Evolutionary conservation across 2,113 vertebrate genomes (phyloP).

Genomic region (Rhynchopsitta pachyrhyncha): DNA sequence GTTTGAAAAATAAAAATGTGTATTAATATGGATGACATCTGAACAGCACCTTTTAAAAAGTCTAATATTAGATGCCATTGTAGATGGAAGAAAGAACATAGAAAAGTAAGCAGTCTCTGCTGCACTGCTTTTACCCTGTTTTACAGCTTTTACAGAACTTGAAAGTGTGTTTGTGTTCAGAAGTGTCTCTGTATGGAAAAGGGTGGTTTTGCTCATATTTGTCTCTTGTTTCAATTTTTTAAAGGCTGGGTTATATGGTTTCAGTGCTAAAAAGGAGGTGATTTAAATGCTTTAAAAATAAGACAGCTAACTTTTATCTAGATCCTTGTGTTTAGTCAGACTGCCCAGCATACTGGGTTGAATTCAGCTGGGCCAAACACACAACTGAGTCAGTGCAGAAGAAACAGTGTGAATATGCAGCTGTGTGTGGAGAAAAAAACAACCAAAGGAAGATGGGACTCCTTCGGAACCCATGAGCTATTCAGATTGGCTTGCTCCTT

Average conservation of each 20-base stretch:
- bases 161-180: background rate
- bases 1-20: background rate
- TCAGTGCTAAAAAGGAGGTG: background rate
- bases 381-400: background rate
- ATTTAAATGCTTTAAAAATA: background rate
- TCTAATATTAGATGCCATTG: background rate
- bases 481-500: background rate
- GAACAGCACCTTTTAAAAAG: background rate
- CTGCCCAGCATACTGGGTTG: too few relatives aligned
- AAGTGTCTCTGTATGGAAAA: background rate
- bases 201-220: background rate
- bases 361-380: background rate
- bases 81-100: background rate
- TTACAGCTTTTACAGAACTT: background rate
- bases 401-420: background rate
- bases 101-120: background rate
- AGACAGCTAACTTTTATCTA: background rate
- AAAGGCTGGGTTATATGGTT: background rate
- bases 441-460: background rate
- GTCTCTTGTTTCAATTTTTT: background rate
- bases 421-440: background rate
- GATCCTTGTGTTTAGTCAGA: background rate
- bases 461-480: background rate
- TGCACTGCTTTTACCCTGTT: background rate
- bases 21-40: background rate